Base-by-base conservation (phyloP, 2,888 invertebrate genomes). In the Troglohyphantes excavatus region DNA sequence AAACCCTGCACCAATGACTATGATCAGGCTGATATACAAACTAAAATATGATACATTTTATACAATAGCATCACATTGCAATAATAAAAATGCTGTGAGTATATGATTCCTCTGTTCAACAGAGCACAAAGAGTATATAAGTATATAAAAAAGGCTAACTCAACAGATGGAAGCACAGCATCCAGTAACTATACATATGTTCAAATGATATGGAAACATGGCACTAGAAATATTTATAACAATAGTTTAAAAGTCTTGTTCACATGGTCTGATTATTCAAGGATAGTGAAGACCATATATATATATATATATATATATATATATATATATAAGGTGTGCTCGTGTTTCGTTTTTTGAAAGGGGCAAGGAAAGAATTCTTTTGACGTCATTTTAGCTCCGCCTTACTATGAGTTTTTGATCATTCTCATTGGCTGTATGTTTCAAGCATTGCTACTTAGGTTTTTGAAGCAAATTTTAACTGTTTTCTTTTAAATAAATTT, bases 91-190 rank as follows among this genome's bases (percentile, higher is more conserved):
- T 53, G 53, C 53, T n/a, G n/a, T 13, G 53, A 53, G 53, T 53
- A 53, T 53, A 53, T 53, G 53, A 43, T 23, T 79, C 2, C 88
- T 88, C 82, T 65, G 82, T n/a, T 82, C 82, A 82, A 82, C 76
- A 82, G 88, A 82, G 68, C n/a, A 23, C 6, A 73, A 23, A 61
- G 53, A 23, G 26, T 68, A 78, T 23, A 67, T 39, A 75, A 53
- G 11, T 11, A 75, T 68, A 76, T 59, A 76, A 78, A 70, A 76
- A 27, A 65, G 46, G 59, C 23, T 21, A 68, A 67, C 27, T 68
- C 26, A 85, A 61, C 21, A 23, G 21, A 29, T 82, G 88, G 88
- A 88, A 68, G 88, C 88, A 75, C 88, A 82, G 88, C 88, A 76
- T 76, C 88, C 88, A 76, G 59, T 75, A n/a, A 23, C 27, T 68